A percentile compares a stretch with the other conserved stretches of the same genome.
phyloP scores from a whole-genome alignment of 2,797 vertebrate genomes.

The Peromyscus aztecus region DNA sequence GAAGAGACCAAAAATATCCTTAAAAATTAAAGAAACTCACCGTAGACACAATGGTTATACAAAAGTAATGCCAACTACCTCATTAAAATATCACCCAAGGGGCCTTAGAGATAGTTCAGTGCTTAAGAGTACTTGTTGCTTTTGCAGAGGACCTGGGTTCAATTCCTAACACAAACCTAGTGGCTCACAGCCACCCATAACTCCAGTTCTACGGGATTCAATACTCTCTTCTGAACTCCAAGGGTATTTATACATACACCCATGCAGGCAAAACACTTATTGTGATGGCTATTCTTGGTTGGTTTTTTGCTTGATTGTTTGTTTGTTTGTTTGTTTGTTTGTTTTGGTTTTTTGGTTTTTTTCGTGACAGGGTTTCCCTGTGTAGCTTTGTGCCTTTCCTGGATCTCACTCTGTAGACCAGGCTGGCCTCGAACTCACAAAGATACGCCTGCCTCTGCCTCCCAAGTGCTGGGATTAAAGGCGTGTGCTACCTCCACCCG shows the following conservation, averaged over 20 bases:
- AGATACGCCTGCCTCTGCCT: no score
- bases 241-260: neutral
- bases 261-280: neutral
- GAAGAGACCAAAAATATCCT: slow-evolving; percentile 57
- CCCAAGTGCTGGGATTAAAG: no score
- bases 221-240: neutral
- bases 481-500: no score
- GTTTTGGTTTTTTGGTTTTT: neutral
- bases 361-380: no score
- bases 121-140: neutral
- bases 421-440: no score
- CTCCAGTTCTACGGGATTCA: neutral
- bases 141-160: neutral
- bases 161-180: neutral
- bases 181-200: neutral
- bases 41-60: slow-evolving; percentile 49
- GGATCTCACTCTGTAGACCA: no score
- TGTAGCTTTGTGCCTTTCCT: no score
- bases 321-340: neutral
- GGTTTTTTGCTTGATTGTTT: neutral
- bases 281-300: neutral
- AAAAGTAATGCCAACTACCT: slow-evolving; percentile 55
- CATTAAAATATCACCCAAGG: neutral
- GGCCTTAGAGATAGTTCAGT: neutral
- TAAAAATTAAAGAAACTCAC: slow-evolving; percentile 61